phyloP scores from a whole-genome alignment of 2,888 invertebrate species.

The Thysanoteuthis rhombus region DNA sequence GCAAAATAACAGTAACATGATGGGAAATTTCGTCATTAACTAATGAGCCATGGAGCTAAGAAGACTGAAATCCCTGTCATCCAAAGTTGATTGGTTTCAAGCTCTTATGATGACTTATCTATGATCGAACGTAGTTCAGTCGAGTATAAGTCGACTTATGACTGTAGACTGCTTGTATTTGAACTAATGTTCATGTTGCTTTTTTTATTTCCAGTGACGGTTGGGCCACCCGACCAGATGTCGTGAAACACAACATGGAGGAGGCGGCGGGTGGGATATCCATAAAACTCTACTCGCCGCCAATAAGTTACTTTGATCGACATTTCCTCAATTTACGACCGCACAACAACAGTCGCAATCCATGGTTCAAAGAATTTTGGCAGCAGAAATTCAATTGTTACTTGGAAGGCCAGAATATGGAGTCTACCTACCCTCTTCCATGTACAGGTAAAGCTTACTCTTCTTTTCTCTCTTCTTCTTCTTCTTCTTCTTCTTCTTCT shows the following conservation, averaged over 20 bases:
- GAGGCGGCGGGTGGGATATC: conserved; percentile 79
- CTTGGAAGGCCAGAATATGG: conserved; percentile 39
- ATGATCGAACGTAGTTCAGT: no score
- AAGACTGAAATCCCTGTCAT: no score
- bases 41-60: no score
- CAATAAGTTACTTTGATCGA: conserved; percentile 70
- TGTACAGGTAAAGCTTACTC: conserved; percentile 52
- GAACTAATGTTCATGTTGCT: not conserved
- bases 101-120: no score
- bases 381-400: conserved; percentile 77
- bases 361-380: conserved; percentile 83
- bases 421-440: conserved; percentile 35
- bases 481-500: no score
- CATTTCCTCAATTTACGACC: conserved; percentile 76
- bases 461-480: no score
- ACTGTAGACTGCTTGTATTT: no score
- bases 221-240: conserved; percentile 80
- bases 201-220: conserved; percentile 74
- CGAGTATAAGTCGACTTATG: no score
- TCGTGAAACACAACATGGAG: conserved; percentile 73
- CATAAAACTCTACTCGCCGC: conserved; percentile 79
- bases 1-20: no score
- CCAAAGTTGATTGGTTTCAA: no score
- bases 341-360: conserved; percentile 76
- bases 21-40: no score